Evolutionary conservation across 2,888 invertebrate genomes (phyloP).

Genomic region (Epicampocera succincta): DNA sequence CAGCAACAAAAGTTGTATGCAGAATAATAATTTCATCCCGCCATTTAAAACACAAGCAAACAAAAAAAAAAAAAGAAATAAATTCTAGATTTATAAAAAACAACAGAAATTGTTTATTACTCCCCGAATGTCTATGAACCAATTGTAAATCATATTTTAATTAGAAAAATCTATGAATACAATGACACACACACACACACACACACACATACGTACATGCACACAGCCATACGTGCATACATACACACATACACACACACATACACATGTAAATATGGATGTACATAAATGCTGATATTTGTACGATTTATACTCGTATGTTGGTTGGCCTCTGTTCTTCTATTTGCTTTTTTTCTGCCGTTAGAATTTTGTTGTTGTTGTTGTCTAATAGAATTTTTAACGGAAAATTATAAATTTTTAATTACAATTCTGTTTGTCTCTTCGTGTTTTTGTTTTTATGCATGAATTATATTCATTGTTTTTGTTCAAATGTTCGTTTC

Average conservation of each 20-base stretch:
- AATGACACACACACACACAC: no score
- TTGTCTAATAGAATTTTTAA: constrained; percentile 60
- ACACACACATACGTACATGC: no score
- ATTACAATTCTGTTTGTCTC: constrained; percentile 45
- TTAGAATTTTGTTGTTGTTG: constrained; percentile 33
- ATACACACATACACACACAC: no score
- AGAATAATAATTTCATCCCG: constrained; percentile 46
- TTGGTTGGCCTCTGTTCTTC: constrained; percentile 23
- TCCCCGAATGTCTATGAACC: constrained; percentile 60
- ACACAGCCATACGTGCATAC: no score
- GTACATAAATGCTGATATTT: constrained; percentile 64
- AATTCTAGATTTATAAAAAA: constrained; percentile 8
- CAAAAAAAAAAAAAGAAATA: no score
- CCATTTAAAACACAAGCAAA: no score
- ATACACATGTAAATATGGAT: no score
- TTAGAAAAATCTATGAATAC: constrained; percentile 70
- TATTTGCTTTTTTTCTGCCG: constrained; percentile 50
- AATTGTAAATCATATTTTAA: constrained; percentile 70
- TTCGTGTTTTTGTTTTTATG: constrained; percentile 10
- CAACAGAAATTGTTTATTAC: constrained; percentile 53
- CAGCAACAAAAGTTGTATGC: constrained; percentile 19
- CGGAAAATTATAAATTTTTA: constrained; percentile 69
- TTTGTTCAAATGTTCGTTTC: constrained; percentile 37
- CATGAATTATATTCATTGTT: constrained; percentile 56
- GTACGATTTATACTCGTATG: constrained; percentile 36